Base-by-base conservation (phyloP, 2,113 vertebrate genomes). In the Eretmodus cyanostictus region DNA sequence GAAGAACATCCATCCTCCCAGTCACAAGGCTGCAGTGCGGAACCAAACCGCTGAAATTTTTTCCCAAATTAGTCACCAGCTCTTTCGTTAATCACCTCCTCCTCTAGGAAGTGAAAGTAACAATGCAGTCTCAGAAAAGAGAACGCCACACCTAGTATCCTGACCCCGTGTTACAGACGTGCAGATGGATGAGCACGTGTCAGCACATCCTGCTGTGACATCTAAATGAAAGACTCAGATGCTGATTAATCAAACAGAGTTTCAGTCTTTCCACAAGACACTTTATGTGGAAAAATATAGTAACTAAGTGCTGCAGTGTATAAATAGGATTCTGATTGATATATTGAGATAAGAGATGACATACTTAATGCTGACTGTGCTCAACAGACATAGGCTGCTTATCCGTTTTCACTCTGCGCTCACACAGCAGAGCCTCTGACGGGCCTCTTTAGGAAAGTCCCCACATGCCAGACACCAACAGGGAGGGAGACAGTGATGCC, bases 401-500 rank as follows among this genome's bases (percentile, higher is more conserved):
- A 42, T 87, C 53, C 36, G 17, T 87, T 84, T 82, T 63, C 82
- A 63, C 76, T 76, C 27, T 12, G 22, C 84, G 7, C 84, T 83
- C 71, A 71, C 84, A 68, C 66, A 85, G 84, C 42, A 40, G 76
- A 93, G 89, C 94, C 92, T 94, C 91, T 91, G 89, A 85, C 90
- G 91, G 91, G 93, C 93, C 93, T 93, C 93, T 94, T 90, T 91
- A 92, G 94, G 93, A 94, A 95, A 94, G 92, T 95, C 94, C 91
- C 93, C 91, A 93, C 89, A 94, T 93, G 93, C 92, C 94, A 94
- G 92, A 93, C 93, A 93, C 94, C 89, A 89, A 82, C 84, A 8
- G 45, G 31, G 89, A 89, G 91, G 89, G 86, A 92, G 90, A 86
- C 87, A 83, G 92, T 82, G 83, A 40, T 93, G 91, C 93, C 86